Evolutionary conservation across 2,113 vertebrate genomes (phyloP), one percentile per base, ranked within the genome.

Genomic region (Cynoglossus semilaevis): DNA sequence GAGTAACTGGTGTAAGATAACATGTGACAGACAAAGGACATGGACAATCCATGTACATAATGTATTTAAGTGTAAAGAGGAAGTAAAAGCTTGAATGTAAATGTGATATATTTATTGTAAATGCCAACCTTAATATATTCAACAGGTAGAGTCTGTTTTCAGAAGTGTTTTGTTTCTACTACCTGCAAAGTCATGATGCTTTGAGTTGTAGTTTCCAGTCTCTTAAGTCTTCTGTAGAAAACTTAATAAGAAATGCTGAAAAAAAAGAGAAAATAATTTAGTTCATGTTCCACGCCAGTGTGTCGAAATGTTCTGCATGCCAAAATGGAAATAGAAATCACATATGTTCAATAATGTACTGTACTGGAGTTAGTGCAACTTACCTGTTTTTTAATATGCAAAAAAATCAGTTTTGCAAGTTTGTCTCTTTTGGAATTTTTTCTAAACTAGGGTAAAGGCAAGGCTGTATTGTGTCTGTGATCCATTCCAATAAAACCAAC

Each of bases 401-500:
- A 35, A 51, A 29, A 67, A 61, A 75, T n/a, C 40, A 66, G 36
- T 76, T 81, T 79, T 81, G 74, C 55, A 74, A 40, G 78, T 72
- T 80, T 72, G 68, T 66, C 76, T 76, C 63, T 79, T 82, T 78
- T 48, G 52, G 51, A 46, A 29, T 29, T 75, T 83, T 70, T 77
- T 76, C 46, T 57, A 52, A 68, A 70, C 34, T 80, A 80, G 77
- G 78, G 61, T 64, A 67, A 63, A 61, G 68, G 68, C 77, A 81
- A 73, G 70, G 76, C 72, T 87, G 66, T 70, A 63, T 76, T 80
- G 79, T 88, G 81, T 84, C 77, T 87, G 83, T 85, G 71, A 90
- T 89, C 78, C 89, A 91, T 91, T 90, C 88, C 88, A 90, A 88
- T 90, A 88, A 45, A 71, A 76, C 66, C 18, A 75, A 63, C 36